Base-by-base conservation (phyloP, 1,140 invertebrate genomes). In the Formica selysi region DNA sequence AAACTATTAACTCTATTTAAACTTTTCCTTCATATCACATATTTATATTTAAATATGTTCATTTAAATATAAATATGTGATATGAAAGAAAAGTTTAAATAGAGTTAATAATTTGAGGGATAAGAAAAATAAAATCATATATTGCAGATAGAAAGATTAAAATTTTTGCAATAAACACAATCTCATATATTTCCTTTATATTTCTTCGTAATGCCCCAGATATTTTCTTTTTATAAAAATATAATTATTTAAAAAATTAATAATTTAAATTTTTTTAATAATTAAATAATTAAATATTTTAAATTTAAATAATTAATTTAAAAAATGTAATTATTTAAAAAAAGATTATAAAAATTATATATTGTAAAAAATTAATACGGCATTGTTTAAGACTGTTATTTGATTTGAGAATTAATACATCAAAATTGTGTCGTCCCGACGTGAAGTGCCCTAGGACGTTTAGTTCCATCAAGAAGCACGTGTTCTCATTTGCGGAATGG, bases 401-500 rank as follows among this genome's bases (percentile, higher is more conserved):
- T 22, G 36, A 62, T 78, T 11, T 7, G 32, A 51, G 13, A 22
- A 79, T 79, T 79, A 67, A 79, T 79, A 79, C 26, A 79, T 54
- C 62, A 44, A 68, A 68, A n/a, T 79, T 79, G 62, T 68, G 44
- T 68, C 29, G 41, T 67, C n/a, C 67, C 32, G 62, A 79, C 41
- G 16, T 22, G 32, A 79, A 38, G 44, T 79, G 76, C 13, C n/a
- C n/a, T 29, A 5, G 44, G 44, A 7, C 29, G 61, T 79, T 79
- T 67, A 54, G 76, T 79, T 79, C 41, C n/a, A 44, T 44, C 32
- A 51, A 67, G 44, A 51, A 79, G 54, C 76, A 68, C 62, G 29
- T 79, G 62, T 79, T 79, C 76, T 79, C 76, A 79, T 79, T 79
- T 79, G 44, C 11, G 62, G 61, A 79, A 29, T 79, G 62, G 61